Conservation (phyloP, 2,113 vertebrate genomes). For the Psittacula cyanocephala region DNA sequence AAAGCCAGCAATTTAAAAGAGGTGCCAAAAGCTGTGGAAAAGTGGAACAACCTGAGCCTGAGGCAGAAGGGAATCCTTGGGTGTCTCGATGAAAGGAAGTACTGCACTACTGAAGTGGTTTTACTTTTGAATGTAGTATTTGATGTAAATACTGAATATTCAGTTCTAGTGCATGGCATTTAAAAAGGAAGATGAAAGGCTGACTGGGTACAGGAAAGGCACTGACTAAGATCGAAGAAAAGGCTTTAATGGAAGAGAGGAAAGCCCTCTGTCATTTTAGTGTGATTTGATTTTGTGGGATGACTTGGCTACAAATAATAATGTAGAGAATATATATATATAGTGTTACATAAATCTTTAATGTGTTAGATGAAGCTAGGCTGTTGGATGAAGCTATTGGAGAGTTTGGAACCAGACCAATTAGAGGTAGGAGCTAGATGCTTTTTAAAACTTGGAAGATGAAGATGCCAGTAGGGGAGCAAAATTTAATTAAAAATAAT, state of each 20-base stretch:
- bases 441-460: background rate
- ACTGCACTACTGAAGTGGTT: background rate
- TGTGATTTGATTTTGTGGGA: conserved; percentile 8
- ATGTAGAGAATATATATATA: background rate
- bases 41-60: background rate
- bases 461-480: background rate
- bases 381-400: background rate
- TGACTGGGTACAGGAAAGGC: background rate
- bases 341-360: background rate
- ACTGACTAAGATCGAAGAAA: background rate
- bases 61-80: background rate
- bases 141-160: background rate
- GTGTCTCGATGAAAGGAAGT: background rate
- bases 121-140: background rate
- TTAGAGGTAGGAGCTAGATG: background rate
- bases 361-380: background rate
- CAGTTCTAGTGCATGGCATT: background rate
- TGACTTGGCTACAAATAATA: background rate
- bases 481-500: background rate
- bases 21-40: background rate
- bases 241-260: background rate
- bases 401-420: background rate
- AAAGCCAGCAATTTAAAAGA: background rate
- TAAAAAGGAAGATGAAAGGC: background rate
- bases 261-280: background rate